phyloP scores from a whole-genome alignment of 2,113 vertebrate species.

The Reinhardtius hippoglossoides region DNA sequence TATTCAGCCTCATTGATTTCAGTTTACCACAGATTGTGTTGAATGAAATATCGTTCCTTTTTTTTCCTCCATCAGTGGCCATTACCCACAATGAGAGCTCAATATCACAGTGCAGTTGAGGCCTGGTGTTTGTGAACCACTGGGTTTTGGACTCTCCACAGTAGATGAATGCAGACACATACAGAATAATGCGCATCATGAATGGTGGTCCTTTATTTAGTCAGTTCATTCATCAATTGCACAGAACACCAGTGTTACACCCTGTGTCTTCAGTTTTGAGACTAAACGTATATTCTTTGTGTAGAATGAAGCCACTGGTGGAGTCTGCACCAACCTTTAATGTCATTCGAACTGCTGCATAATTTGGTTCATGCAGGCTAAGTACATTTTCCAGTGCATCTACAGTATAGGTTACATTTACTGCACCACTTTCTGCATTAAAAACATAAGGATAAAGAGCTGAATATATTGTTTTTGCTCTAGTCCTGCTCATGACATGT shows the following conservation, averaged over 20 bases:
- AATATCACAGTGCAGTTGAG: constrained; percentile 48
- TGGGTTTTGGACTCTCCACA: constrained; percentile 7
- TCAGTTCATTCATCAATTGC: too few species aligned
- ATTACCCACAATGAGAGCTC: constrained; percentile 67
- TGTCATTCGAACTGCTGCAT: too few species aligned
- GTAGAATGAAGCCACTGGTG: too few species aligned
- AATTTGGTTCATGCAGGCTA: too few species aligned
- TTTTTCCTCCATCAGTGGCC: constrained; percentile 60
- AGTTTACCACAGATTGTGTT: constrained; percentile 72
- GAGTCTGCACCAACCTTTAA: too few species aligned
- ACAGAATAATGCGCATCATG: not conserved
- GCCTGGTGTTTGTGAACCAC: constrained; percentile 49
- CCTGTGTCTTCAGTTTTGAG: too few species aligned
- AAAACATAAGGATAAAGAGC: not conserved
- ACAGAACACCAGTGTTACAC: too few species aligned
- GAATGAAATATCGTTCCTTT: constrained; percentile 70
- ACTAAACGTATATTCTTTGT: too few species aligned
- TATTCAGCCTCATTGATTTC: constrained; percentile 78
- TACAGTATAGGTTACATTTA: too few species aligned
- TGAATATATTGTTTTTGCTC: not conserved
- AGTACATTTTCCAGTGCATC: too few species aligned
- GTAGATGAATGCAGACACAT: constrained; percentile 16
- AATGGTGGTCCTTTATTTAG: too few species aligned
- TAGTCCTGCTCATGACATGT: not conserved
- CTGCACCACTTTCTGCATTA: too few species aligned